phyloP scores from a whole-genome alignment of 2,888 invertebrate genomes.

The Limnephilus rhombicus region DNA sequence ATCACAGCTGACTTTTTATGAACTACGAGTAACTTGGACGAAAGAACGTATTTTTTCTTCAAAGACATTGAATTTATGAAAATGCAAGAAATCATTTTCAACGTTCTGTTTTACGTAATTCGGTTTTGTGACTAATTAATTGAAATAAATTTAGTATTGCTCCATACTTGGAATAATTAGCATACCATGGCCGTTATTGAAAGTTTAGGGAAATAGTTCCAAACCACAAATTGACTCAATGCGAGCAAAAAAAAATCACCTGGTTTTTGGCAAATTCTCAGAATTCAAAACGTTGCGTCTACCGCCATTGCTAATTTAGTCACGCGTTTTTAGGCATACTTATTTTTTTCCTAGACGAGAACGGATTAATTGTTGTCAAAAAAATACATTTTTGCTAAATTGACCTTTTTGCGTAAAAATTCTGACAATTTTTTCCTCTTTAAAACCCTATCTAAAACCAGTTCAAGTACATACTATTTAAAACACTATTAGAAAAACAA shows the following conservation, averaged over 20 bases:
- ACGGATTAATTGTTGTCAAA: too few relatives aligned
- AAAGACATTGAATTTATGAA: constrained; percentile 24
- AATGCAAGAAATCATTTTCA: not conserved
- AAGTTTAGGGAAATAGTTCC: not conserved
- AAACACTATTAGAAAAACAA: too few relatives aligned
- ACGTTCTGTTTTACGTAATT: constrained; percentile 7
- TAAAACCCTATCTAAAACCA: too few relatives aligned
- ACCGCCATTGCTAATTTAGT: not conserved
- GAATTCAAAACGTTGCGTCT: not conserved
- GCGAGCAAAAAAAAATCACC: not conserved
- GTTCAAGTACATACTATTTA: too few relatives aligned
- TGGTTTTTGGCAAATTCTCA: not conserved
- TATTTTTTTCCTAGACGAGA: too few relatives aligned
- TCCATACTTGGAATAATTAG: not conserved
- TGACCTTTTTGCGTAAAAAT: too few relatives aligned
- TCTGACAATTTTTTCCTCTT: too few relatives aligned
- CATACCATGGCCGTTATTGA: not conserved
- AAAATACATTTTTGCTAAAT: too few relatives aligned
- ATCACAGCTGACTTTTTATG: constrained; percentile 14
- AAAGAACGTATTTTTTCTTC: constrained; percentile 14
- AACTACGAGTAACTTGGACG: not conserved
- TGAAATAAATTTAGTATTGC: not conserved
- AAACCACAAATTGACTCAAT: not conserved
- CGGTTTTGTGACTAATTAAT: constrained; percentile 16
- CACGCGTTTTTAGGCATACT: not conserved